Evolutionary conservation across 2,113 vertebrate species (phyloP).

Genomic region (Esox niger): DNA sequence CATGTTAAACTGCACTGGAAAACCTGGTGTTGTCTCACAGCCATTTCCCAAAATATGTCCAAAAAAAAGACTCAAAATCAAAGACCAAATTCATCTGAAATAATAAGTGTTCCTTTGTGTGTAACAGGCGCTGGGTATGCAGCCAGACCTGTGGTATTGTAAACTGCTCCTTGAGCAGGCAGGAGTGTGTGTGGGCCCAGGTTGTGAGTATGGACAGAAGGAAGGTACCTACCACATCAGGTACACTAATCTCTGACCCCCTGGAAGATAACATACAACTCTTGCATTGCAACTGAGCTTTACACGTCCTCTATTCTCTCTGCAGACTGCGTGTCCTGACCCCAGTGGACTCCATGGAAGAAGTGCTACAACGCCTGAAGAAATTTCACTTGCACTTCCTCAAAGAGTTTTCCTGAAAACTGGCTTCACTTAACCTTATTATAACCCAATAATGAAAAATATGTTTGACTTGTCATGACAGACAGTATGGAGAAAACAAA

Average conservation of each 20-base stretch:
- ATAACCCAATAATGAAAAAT: neutral
- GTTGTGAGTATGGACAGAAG: slow-evolving; percentile 52
- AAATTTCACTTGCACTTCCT: slow-evolving; percentile 65
- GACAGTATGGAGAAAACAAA: neutral
- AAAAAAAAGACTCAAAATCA: too few species aligned
- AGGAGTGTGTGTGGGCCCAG: slow-evolving; percentile 50
- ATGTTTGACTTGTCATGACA: too few species aligned
- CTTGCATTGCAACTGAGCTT: too few species aligned
- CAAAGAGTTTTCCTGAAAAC: slow-evolving; percentile 55
- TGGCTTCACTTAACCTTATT: neutral
- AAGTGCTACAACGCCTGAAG: slow-evolving; percentile 53
- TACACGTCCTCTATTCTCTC: neutral
- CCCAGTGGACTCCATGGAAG: slow-evolving; percentile 33
- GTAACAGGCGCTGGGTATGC: slow-evolving; percentile 56
- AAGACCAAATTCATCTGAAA: too few species aligned
- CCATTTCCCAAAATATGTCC: too few species aligned
- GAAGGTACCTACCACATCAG: slow-evolving; percentile 68
- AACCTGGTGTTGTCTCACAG: too few species aligned
- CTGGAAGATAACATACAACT: too few species aligned
- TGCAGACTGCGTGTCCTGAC: slow-evolving; percentile 50
- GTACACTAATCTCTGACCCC: slow-evolving; percentile 43
- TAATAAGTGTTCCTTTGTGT: neutral
- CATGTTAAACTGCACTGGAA: too few species aligned
- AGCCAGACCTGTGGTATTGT: slow-evolving; percentile 68
- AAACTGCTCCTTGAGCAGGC: slow-evolving; percentile 59